Evolutionary conservation across 2,888 invertebrate genomes (phyloP), one percentile per base, ranked within the genome.

Genomic region (Fabriciana adippe): DNA sequence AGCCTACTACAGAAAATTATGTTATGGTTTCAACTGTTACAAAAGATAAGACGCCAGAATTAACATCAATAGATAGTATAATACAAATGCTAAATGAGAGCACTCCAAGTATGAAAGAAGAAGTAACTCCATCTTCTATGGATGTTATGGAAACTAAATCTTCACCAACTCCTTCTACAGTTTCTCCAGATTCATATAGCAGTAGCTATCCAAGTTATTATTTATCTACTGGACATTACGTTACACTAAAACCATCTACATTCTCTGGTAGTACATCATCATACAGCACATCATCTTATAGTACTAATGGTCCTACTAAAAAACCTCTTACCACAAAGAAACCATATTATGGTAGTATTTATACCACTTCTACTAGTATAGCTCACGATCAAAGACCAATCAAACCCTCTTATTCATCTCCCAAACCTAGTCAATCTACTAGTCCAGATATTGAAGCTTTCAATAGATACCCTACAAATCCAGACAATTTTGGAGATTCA

Each of bases 21-120:
- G 87, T 95, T 1, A 84, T 93, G 70, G 90, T 95, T 3, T 93
- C 94, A 1, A 94, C 94, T 4, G 90, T 94, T 0, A 92, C 90
- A 3, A 93, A 93, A 77, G 92, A 92, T 75, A 80, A 92, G 81
- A 85, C 89, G 6, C 82, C 87, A 14, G 90, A 91, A 65, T 78
- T 93, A 11, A 93, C 91, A 1, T 89, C 92, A 2, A 87, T 91
- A 62, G 81, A 93, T 73, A 94, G 95, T 59, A 95, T 95, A 6
- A 93, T 95, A 67, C 93, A 95, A 75, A 94, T 95, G 93, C 80
- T 95, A 13, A 95, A 95, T 78, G 87, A 89, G 35, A 90, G 88
- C 60, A 90, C 90, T 11, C 87, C 90, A 35, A 90, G 84, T 75
- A 80, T 89, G 76, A 87, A 84, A 65, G 87, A 89, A 62, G 86